Evolutionary conservation across 1,140 invertebrate genomes (phyloP).

Genomic region (Aphidius gifuensis): DNA sequence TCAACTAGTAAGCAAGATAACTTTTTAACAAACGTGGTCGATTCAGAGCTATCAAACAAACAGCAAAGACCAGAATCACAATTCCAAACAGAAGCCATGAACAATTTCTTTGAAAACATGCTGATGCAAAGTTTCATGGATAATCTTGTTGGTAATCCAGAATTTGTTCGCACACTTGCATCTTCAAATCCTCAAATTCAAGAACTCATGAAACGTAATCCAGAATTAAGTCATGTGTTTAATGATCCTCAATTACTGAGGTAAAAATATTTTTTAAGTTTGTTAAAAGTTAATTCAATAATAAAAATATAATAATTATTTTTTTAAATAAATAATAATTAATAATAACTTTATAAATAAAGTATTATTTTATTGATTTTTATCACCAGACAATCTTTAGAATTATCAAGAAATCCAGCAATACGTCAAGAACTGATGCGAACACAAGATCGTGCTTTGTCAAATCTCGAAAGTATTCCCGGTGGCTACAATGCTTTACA

Average conservation of each 20-base stretch:
- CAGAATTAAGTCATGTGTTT: conserved; percentile 97
- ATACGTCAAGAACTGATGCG: conserved; percentile 99
- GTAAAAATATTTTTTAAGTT: conserved; percentile 28
- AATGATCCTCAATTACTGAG: conserved; percentile 94
- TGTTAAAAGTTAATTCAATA: background rate
- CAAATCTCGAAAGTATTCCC: conserved; percentile 93
- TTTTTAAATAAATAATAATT: too few species aligned
- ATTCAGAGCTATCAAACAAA: conserved; percentile 82
- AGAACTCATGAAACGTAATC: conserved; percentile 93
- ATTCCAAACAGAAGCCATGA: conserved; percentile 88
- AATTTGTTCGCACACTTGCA: conserved; percentile 90
- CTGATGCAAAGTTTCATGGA: conserved; percentile 94
- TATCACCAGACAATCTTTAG: conserved; percentile 86
- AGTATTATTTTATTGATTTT: conserved; percentile 4
- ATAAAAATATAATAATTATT: too few species aligned
- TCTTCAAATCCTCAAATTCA: conserved; percentile 98
- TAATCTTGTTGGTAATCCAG: conserved; percentile 68
- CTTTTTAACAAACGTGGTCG: conserved; percentile 76
- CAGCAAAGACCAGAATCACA: conserved; percentile 85
- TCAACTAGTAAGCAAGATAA: conserved; percentile 75
- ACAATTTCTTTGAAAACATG: conserved; percentile 94
- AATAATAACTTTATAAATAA: background rate
- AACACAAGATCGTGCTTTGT: conserved; percentile 96
- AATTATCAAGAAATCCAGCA: conserved; percentile 94
- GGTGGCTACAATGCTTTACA: conserved; percentile 96